Percentiles rank a stretch among this genome's conserved stretches.
phyloP scores from a whole-genome alignment of 1,140 invertebrate species.

The Saccostrea glomerata region DNA sequence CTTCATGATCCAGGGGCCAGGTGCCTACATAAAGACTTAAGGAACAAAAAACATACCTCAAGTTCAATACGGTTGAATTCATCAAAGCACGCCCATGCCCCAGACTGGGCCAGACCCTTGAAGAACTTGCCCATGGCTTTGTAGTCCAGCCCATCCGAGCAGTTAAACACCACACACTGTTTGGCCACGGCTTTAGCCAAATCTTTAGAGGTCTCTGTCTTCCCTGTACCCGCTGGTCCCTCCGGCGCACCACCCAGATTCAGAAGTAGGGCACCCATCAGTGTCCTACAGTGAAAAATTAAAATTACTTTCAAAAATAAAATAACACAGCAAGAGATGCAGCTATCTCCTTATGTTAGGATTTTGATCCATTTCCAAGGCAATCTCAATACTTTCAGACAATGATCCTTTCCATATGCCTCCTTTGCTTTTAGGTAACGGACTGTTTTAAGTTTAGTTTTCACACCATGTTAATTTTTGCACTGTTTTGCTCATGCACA shows the following conservation, averaged over 20 bases:
- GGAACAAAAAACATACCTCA: constrained; percentile 67
- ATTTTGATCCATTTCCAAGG: no score
- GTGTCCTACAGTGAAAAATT: constrained; percentile 71
- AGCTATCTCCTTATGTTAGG: no score
- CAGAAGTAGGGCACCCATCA: constrained; percentile 79
- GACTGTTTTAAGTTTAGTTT: no score
- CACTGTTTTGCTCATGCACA: no score
- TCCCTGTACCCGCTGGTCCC: constrained; percentile 79
- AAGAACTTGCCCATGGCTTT: constrained; percentile 80
- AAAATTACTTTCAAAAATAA: no score
- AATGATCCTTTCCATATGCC: no score
- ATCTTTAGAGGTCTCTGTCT: constrained; percentile 80
- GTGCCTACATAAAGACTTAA: background rate
- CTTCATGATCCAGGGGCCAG: background rate
- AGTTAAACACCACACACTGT: constrained; percentile 80
- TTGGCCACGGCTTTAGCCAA: constrained; percentile 80
- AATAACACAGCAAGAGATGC: no score
- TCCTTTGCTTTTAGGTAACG: no score
- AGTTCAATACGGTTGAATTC: constrained; percentile 79
- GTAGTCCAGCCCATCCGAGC: constrained; percentile 79
- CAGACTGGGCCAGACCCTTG: constrained; percentile 79
- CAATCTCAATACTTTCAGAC: no score
- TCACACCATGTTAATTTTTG: no score
- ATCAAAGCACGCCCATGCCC: constrained; percentile 79
- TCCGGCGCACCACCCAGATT: constrained; percentile 80